phyloP scores from a whole-genome alignment of 2,797 vertebrate species.

The Lagocephalus sceleratus region DNA sequence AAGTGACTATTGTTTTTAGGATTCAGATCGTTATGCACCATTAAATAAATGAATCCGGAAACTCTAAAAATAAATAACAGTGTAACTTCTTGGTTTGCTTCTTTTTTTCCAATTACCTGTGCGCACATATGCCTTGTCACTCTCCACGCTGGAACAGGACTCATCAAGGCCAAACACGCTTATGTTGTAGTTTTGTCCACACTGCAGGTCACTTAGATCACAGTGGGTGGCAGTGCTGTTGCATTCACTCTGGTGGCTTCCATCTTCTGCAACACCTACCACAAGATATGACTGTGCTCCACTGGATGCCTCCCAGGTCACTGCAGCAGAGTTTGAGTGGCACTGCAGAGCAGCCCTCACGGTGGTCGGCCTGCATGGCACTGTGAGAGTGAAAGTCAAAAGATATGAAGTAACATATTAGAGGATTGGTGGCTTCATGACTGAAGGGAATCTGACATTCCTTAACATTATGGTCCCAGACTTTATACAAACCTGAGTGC shows the following conservation, averaged over 20 bases:
- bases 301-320: conserved; percentile 71
- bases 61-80: neutral
- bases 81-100: neutral
- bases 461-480: neutral
- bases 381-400: conserved; percentile 38
- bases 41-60: too few relatives aligned
- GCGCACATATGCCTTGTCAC: conserved; percentile 32
- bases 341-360: conserved; percentile 61
- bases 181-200: conserved; percentile 73
- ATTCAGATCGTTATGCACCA: too few relatives aligned
- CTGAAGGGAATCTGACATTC: neutral
- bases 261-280: conserved; percentile 43
- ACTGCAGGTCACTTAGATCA: conserved; percentile 58
- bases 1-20: too few relatives aligned
- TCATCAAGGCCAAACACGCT: conserved; percentile 53
- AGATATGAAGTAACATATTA: neutral
- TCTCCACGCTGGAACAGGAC: conserved; percentile 58
- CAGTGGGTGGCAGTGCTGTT: conserved; percentile 62
- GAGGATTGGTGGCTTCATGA: neutral
- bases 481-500: conserved; percentile 62
- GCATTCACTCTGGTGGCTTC: conserved; percentile 46
- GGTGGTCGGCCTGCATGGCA: conserved; percentile 67
- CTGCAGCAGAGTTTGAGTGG: conserved; percentile 52
- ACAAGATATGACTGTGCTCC: conserved; percentile 64
- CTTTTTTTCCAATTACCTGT: conserved; percentile 62